phyloP scores from a whole-genome alignment of 1,140 invertebrate species.

The Pogonus chalceus region DNA sequence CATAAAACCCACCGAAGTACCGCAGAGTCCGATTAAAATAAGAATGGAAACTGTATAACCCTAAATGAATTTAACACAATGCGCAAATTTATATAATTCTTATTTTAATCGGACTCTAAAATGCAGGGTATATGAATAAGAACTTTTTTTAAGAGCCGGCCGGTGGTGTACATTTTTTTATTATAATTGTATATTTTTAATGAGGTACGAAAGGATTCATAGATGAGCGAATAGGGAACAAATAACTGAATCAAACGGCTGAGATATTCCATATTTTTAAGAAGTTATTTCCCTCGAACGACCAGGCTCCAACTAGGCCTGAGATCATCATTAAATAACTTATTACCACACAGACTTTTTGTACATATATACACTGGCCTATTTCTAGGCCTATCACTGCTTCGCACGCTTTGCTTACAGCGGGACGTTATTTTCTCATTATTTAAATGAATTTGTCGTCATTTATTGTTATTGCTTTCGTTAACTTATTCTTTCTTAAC shows the following conservation, averaged over 20 bases:
- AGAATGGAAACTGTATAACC: too few species aligned
- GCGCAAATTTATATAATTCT: too few species aligned
- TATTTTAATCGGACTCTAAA: not conserved
- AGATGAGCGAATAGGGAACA: constrained; percentile 12
- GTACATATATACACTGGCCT: constrained; percentile 28
- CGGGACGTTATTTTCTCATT: not conserved
- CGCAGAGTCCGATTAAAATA: not conserved
- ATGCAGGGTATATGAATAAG: constrained; percentile 15
- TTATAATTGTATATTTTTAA: constrained; percentile 14
- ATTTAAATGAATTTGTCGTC: not conserved
- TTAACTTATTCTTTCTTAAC: not conserved
- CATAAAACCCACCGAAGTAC: not conserved
- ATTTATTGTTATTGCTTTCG: not conserved
- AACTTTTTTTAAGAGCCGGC: constrained; percentile 14
- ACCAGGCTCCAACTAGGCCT: constrained; percentile 13
- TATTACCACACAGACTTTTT: constrained; percentile 18
- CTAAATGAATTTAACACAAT: too few species aligned
- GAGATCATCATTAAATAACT: constrained; percentile 8
- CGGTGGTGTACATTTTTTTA: not conserved
- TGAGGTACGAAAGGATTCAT: constrained; percentile 14
- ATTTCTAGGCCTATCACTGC: constrained; percentile 24
- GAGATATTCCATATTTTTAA: constrained; percentile 7
- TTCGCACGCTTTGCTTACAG: constrained; percentile 16
- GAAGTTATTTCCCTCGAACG: constrained; percentile 16
- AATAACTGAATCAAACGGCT: constrained; percentile 10